Evolutionary conservation across 2,113 vertebrate genomes (phyloP).

Genomic region (Laticauda colubrina): DNA sequence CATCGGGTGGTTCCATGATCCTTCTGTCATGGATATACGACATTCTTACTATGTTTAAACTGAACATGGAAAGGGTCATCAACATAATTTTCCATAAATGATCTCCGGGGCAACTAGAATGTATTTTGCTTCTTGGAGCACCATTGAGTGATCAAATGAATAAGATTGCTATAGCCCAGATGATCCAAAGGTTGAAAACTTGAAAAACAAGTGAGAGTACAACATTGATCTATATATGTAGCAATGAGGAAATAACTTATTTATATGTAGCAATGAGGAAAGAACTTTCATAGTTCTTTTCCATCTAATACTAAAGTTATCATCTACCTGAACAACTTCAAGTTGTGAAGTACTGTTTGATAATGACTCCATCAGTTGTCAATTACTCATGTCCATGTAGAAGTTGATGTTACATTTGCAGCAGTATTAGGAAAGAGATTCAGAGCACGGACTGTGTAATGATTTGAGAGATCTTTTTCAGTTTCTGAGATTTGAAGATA

Average conservation of each 20-base stretch:
- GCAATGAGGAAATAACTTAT: neutral
- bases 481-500: neutral
- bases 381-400: neutral
- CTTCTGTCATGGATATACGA: neutral
- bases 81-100: neutral
- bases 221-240: neutral
- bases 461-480: neutral
- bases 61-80: neutral
- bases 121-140: neutral
- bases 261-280: neutral
- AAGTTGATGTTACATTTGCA: neutral
- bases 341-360: neutral
- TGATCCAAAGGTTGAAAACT: neutral
- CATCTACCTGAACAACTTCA: neutral
- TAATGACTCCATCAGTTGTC: neutral
- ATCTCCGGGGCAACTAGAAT: neutral
- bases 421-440: neutral
- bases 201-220: neutral
- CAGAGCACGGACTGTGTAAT: neutral
- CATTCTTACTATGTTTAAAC: neutral
- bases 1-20: rapidly evolving
- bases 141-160: neutral
- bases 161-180: neutral
- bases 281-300: neutral
- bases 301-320: neutral